Base-by-base conservation (phyloP, 2,797 vertebrate species). In the Podargus strigoides region DNA sequence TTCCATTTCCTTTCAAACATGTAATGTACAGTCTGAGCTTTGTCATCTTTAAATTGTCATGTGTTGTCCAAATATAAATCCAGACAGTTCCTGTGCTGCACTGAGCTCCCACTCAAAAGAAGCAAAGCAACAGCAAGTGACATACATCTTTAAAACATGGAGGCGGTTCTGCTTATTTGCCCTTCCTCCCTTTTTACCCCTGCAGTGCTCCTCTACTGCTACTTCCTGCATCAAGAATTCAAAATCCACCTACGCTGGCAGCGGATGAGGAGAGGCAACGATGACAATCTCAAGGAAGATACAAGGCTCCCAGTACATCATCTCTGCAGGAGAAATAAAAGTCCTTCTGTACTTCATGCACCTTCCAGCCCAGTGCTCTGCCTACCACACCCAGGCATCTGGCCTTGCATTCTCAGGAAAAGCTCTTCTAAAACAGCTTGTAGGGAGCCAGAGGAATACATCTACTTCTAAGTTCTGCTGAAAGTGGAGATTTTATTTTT, bases 81-180 rank as follows among this genome's bases (percentile, higher is more conserved):
- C 70, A 91, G 68, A 85, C 23, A 70, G 67, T 72, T 92, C 46
- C 84, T 89, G 27, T 39, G 74, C 84, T 62, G 59, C 67, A 90
- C 91, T 60, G 46, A 91, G 44, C 70, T 95, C 94, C 88, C 92
- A 95, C 88, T 74, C 84, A 94, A 82, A 90, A 87, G 49, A 59
- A 73, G 52, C 2, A 5, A 82, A 60, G 83, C 39, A 87, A 79
- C 76, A 93, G 9, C 52, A 81, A 87, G 44, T 4, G 7, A 77
- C 41, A 89, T 7, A 68, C 18, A 67, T 67, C 72, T 87, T 90
- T 36, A 53, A 93, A 93, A 93, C 37, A 24, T 0, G 80, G 83
- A 69, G 84, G 89, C 2, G 30, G 84, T 83, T 89, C 90, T 93
- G 64, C 56, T 94, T 74, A 68, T 85, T 79, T 27, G 44, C 42